Evolutionary conservation across 2,797 vertebrate species (phyloP).

Genomic region (Prunella strophiata): DNA sequence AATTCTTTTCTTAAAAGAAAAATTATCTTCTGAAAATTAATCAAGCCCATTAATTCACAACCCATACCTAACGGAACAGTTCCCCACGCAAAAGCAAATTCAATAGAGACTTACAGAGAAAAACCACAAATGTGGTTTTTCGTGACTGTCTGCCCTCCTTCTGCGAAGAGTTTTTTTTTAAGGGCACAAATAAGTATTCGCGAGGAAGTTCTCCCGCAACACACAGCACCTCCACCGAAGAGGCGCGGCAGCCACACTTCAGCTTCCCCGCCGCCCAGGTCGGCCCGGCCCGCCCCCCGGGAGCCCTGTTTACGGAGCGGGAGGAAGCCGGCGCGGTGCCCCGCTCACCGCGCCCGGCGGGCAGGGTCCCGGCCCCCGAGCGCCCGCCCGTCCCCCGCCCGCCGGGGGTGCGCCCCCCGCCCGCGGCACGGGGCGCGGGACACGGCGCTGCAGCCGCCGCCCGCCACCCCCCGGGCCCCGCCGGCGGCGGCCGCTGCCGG

Average conservation of each 20-base stretch:
- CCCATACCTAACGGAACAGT: neutral
- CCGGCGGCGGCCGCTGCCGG: neutral
- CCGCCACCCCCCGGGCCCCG: neutral
- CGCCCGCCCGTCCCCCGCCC: neutral
- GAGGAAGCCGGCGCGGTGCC: neutral
- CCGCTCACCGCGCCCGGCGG: neutral
- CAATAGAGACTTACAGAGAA: rapidly evolving
- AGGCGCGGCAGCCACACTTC: neutral
- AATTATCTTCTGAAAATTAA: neutral
- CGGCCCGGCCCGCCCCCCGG: neutral
- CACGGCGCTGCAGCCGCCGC: neutral
- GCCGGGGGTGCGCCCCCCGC: neutral
- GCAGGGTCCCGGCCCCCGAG: neutral
- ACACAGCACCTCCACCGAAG: neutral
- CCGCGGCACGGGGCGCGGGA: neutral
- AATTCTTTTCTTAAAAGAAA: neutral
- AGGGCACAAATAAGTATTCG: neutral
- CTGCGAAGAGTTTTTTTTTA: neutral
- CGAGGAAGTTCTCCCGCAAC: neutral
- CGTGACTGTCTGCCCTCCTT: neutral
- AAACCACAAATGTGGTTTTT: neutral
- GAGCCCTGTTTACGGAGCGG: neutral
- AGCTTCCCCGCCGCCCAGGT: neutral
- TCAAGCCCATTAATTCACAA: neutral
- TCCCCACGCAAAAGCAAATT: neutral